Conservation (phyloP, 1,140 invertebrate genomes). For the Drosophila tani region DNA sequence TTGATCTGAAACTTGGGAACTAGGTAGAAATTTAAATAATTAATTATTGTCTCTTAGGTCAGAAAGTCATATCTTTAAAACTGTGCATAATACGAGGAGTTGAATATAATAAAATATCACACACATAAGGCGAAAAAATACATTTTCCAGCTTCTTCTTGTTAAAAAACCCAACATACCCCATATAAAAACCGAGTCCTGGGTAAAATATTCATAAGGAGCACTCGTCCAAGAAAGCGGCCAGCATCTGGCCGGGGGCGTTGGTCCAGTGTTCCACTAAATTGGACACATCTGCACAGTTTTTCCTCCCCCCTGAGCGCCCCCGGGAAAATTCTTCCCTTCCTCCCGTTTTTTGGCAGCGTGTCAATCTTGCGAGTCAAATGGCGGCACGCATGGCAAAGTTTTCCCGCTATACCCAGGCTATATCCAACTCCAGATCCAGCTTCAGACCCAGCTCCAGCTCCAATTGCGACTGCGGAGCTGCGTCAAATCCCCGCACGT, state of each 20-base stretch:
- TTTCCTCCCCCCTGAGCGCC: slow-evolving; percentile 31
- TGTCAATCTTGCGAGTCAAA: slow-evolving; percentile 81
- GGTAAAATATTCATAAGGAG: slow-evolving; percentile 34
- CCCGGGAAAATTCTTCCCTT: neutral
- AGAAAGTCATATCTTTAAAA: neutral
- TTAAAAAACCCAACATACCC: neutral
- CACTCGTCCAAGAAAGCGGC: slow-evolving; percentile 20
- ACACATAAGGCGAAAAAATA: neutral
- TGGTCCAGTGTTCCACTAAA: slow-evolving; percentile 75
- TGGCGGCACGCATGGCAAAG: slow-evolving; percentile 79
- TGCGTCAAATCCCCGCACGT: slow-evolving; percentile 75
- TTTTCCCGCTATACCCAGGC: slow-evolving; percentile 49
- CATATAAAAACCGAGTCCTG: neutral
- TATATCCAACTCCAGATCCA: slow-evolving; percentile 5
- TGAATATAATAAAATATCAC: neutral
- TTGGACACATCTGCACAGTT: slow-evolving; percentile 80
- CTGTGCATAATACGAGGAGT: neutral
- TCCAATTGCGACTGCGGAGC: slow-evolving; percentile 10
- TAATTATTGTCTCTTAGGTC: neutral
- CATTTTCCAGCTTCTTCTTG: neutral
- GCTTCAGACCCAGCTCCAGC: neutral
- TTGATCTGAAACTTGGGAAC: neutral
- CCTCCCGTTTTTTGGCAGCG: slow-evolving; percentile 64
- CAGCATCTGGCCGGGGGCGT: slow-evolving; percentile 43
- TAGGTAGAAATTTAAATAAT: no score